These are phyloP conservation scores for Yponomeuta sedellus DNA, from an alignment of 2,888 invertebrate genomes.

Conservation along the genomic window DNA sequence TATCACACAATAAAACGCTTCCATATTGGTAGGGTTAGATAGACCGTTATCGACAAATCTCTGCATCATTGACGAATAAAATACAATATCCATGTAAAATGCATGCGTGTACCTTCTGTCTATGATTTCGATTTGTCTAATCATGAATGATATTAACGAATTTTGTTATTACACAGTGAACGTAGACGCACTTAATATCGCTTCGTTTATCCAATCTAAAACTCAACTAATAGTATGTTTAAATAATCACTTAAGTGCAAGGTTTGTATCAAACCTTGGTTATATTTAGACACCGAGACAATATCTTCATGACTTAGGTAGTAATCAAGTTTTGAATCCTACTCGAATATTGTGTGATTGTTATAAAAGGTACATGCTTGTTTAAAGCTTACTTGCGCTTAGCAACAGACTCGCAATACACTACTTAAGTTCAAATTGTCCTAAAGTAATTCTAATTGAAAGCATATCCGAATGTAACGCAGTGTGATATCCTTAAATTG, in stretches of 20 bases:
- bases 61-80: slow-evolving; percentile 9
- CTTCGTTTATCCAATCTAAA: background rate
- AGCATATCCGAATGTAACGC: background rate
- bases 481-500: background rate
- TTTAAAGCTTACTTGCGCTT: background rate
- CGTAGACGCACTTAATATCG: background rate
- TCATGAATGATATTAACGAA: too few relatives aligned
- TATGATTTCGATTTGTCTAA: too few relatives aligned
- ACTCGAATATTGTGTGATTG: background rate
- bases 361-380: background rate
- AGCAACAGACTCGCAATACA: background rate
- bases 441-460: background rate
- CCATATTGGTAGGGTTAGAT: slow-evolving; percentile 44
- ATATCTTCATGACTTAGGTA: background rate
- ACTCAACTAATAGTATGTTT: background rate
- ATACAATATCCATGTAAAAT: background rate
- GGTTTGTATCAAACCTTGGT: slow-evolving; percentile 11
- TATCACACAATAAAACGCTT: slow-evolving; percentile 42
- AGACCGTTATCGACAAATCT: slow-evolving; percentile 17
- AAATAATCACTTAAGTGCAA: background rate
- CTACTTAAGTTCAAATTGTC: background rate
- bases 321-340: background rate
- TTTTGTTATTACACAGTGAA: background rate
- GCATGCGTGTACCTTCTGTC: background rate
- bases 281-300: slow-evolving; percentile 1